A percentile compares a stretch with the other conserved stretches of the same genome.
phyloP scores from a whole-genome alignment of 2,888 invertebrate species.

The Phortica okadai region DNA sequence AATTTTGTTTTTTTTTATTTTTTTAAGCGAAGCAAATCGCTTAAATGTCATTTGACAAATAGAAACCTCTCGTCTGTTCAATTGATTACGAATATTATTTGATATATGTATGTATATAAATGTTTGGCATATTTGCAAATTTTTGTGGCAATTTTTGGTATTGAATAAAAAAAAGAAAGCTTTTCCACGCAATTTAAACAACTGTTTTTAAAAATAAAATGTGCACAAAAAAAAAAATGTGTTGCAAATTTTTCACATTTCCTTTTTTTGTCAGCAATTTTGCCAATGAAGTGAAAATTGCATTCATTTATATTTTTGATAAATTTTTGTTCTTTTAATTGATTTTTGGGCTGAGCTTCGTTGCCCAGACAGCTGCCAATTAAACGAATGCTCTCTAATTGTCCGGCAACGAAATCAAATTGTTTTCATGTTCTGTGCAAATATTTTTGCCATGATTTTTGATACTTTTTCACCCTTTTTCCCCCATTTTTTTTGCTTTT shows the following conservation, averaged over 20 bases:
- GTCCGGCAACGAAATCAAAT: neutral
- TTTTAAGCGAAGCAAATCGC: too few relatives aligned
- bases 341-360: too few relatives aligned
- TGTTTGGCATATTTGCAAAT: too few relatives aligned
- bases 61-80: too few relatives aligned
- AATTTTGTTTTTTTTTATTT: too few relatives aligned
- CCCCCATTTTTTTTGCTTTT: too few relatives aligned
- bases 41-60: too few relatives aligned
- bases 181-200: neutral
- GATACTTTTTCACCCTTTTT: neutral
- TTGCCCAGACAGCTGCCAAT: neutral
- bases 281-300: neutral
- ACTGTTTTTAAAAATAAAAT: neutral
- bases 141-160: too few relatives aligned
- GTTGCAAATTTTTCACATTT: neutral
- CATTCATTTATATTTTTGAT: neutral
- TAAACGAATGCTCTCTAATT: neutral
- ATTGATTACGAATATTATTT: too few relatives aligned
- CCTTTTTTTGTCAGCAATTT: neutral
- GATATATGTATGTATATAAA: too few relatives aligned
- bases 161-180: too few relatives aligned
- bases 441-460: neutral
- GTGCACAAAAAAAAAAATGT: neutral
- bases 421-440: too few relatives aligned
- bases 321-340: neutral